A percentile compares a stretch with the other conserved stretches of the same genome.
These are phyloP conservation scores for Apteryx owenii DNA, from an alignment of 2,113 vertebrate species.

Conservation along the genomic window DNA sequence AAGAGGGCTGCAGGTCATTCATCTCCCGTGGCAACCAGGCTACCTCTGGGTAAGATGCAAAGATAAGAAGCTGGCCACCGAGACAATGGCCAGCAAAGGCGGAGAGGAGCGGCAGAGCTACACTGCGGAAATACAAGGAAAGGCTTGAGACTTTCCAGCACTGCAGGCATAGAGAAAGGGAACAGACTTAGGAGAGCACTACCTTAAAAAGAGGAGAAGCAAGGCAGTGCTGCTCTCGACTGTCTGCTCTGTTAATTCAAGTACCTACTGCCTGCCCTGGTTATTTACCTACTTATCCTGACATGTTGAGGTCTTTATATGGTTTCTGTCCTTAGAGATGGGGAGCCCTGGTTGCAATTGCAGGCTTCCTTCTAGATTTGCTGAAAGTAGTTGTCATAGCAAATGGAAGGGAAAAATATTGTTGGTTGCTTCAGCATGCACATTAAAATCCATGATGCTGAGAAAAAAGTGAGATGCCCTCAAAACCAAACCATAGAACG, in stretches of 20 bases:
- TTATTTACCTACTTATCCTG: neutral
- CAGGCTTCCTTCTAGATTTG: neutral
- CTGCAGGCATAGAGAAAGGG: neutral
- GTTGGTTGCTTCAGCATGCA: neutral
- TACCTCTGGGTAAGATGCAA: neutral
- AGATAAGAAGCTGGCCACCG: conserved; percentile 7
- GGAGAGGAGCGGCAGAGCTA: neutral
- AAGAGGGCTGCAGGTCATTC: conserved; percentile 37
- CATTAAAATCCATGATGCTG: neutral
- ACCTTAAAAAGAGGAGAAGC: neutral
- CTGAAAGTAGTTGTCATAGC: neutral
- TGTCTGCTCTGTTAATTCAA: neutral
- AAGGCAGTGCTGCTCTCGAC: neutral
- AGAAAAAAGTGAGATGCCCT: neutral
- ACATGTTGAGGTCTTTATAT: neutral
- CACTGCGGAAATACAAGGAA: neutral
- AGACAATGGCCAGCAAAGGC: conserved; percentile 16
- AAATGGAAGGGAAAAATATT: neutral
- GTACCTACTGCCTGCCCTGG: neutral
- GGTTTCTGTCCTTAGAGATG: neutral
- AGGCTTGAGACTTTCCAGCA: neutral
- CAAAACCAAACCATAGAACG: neutral
- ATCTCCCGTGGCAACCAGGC: conserved; percentile 47
- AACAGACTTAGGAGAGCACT: neutral
- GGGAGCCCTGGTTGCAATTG: neutral